phyloP scores from a whole-genome alignment of 2,888 invertebrate genomes.

The Phragmatobia fuliginosa region DNA sequence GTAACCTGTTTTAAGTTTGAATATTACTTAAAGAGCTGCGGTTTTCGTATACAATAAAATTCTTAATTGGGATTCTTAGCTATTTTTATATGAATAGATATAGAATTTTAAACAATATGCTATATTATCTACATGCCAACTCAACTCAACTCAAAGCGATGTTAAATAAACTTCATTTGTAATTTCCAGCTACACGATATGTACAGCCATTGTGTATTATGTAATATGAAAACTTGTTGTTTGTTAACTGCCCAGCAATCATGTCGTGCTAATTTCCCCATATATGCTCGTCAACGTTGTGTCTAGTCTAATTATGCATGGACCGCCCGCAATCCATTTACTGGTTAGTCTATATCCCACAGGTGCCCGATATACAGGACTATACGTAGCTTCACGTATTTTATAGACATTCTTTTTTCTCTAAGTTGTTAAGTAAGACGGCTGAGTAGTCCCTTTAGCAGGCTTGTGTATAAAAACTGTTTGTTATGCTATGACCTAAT shows the following conservation, averaged over 20 bases:
- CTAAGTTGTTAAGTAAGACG: too few relatives aligned
- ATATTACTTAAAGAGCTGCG: background rate
- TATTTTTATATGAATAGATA: background rate
- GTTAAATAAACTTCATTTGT: background rate
- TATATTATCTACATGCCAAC: background rate
- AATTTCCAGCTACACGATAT: background rate
- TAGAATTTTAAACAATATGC: background rate
- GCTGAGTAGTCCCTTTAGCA: too few relatives aligned
- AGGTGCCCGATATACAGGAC: background rate
- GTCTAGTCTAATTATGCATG: background rate
- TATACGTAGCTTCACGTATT: background rate
- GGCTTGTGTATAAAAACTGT: too few relatives aligned
- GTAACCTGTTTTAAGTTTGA: too few relatives aligned
- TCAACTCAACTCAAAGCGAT: too few relatives aligned
- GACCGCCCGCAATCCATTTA: background rate
- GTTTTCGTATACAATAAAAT: background rate
- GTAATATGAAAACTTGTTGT: background rate
- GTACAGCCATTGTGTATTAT: background rate
- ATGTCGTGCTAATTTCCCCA: background rate
- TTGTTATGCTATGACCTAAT: too few relatives aligned
- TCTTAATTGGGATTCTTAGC: background rate
- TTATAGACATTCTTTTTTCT: too few relatives aligned
- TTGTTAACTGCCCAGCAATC: background rate
- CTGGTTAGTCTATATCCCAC: background rate
- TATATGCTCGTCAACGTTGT: background rate